These are phyloP conservation scores for Antheraea mylitta DNA, from an alignment of 1,140 invertebrate species.

Conservation along the genomic window DNA sequence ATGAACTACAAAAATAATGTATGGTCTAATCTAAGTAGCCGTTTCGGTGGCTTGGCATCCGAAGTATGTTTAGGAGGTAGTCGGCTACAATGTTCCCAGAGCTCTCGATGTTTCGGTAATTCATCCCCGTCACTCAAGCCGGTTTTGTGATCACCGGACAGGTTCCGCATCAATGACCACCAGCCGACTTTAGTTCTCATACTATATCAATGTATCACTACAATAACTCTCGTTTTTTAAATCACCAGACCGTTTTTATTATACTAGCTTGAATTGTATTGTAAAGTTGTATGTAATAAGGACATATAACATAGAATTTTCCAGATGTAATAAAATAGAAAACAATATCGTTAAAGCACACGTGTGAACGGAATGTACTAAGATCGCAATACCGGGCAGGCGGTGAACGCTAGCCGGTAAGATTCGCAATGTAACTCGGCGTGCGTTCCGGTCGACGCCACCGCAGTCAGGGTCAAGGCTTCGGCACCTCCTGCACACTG, in stretches of 20 bases:
- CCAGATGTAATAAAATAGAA: constrained; percentile 45
- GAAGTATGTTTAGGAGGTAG: constrained; percentile 5
- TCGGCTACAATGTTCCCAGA: constrained; percentile 38
- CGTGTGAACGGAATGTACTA: constrained; percentile 58
- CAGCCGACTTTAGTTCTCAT: constrained; percentile 45
- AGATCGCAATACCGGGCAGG: constrained; percentile 57
- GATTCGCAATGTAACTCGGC: constrained; percentile 66
- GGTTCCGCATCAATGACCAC: constrained; percentile 72
- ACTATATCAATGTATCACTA: constrained; percentile 48
- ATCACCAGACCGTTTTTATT: constrained; percentile 33
- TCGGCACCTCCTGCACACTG: constrained; percentile 59
- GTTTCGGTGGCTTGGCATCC: constrained; percentile 24
- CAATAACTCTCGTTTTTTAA: constrained; percentile 66
- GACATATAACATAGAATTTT: constrained; percentile 13
- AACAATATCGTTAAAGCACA: constrained; percentile 48
- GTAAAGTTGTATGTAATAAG: not conserved
- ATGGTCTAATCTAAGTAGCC: constrained; percentile 2
- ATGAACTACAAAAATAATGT: not conserved
- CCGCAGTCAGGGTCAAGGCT: constrained; percentile 75
- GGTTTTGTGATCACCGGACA: constrained; percentile 64
- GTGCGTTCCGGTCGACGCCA: constrained; percentile 76
- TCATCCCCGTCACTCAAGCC: constrained; percentile 67
- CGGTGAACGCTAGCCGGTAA: constrained; percentile 55
- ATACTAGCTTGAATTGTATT: too few relatives aligned
- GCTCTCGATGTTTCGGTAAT: constrained; percentile 48